Evolutionary conservation across 2,113 vertebrate genomes (phyloP).

Genomic region (Dendrocopos noguchii): DNA sequence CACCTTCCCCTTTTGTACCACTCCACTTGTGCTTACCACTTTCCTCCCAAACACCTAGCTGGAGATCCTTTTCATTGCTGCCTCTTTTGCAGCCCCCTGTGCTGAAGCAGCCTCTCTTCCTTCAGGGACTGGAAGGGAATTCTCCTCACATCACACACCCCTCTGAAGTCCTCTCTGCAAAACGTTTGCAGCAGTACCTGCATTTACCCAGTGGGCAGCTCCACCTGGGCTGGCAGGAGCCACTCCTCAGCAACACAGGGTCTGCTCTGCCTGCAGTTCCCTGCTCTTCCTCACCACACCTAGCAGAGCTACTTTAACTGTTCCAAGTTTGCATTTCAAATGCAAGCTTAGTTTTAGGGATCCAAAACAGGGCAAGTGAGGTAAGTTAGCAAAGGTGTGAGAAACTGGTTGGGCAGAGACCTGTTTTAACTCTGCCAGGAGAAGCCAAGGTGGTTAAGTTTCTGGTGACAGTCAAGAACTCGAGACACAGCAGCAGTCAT

Average conservation of each 20-base stretch:
- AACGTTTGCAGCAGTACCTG: background rate
- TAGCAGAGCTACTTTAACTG: background rate
- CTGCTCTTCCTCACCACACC: background rate
- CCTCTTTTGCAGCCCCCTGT: background rate
- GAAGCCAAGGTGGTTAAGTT: constrained; percentile 1
- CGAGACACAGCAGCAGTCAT: constrained; percentile 31
- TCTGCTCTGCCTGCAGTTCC: background rate
- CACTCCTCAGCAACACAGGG: background rate
- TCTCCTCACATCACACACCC: background rate
- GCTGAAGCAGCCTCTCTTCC: background rate
- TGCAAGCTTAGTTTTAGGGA: background rate
- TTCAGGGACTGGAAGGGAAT: background rate
- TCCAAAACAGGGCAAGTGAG: background rate
- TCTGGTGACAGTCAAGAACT: constrained; percentile 16
- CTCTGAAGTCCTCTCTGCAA: background rate
- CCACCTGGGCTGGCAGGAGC: background rate
- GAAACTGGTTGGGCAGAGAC: background rate
- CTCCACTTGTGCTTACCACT: background rate
- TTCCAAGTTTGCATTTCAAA: background rate
- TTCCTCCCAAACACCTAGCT: background rate
- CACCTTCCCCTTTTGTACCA: background rate
- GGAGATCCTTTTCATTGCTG: too few relatives aligned
- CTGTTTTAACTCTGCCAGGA: background rate
- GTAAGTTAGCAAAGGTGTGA: background rate
- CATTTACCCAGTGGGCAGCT: background rate